A percentile compares a stretch with the other conserved stretches of the same genome.
Evolutionary conservation across 2,113 vertebrate genomes (phyloP).

Genomic region (Myocastor coypus): DNA sequence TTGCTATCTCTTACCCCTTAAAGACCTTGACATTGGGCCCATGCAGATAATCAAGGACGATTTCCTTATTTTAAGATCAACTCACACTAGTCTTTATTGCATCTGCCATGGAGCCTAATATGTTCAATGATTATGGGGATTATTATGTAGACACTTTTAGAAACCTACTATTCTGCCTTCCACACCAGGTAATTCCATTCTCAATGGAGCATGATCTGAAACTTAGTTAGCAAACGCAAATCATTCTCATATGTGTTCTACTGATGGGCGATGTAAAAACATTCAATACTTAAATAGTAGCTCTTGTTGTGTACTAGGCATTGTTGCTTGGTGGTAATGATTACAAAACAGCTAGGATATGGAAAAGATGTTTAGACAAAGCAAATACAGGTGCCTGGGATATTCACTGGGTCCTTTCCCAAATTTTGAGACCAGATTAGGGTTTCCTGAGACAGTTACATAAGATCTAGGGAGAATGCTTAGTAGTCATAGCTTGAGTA

Average conservation of each 20-base stretch:
- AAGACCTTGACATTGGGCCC: neutral
- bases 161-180: neutral
- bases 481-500: neutral
- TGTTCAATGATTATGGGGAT: neutral
- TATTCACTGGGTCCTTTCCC: neutral
- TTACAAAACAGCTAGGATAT: neutral
- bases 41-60: neutral
- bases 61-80: neutral
- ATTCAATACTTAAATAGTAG: slow-evolving; percentile 24
- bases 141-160: neutral
- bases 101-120: neutral
- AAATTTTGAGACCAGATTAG: neutral
- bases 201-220: neutral
- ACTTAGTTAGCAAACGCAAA: neutral
- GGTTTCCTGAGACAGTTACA: neutral
- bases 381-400: neutral
- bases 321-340: neutral
- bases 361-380: slow-evolving; percentile 1
- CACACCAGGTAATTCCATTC: neutral
- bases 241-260: neutral
- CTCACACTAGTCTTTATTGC: neutral
- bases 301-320: neutral
- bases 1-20: neutral
- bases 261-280: neutral
- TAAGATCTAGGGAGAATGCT: neutral